Evolutionary conservation across 2,113 vertebrate species (phyloP).

Genomic region (Macquaria ambigua): DNA sequence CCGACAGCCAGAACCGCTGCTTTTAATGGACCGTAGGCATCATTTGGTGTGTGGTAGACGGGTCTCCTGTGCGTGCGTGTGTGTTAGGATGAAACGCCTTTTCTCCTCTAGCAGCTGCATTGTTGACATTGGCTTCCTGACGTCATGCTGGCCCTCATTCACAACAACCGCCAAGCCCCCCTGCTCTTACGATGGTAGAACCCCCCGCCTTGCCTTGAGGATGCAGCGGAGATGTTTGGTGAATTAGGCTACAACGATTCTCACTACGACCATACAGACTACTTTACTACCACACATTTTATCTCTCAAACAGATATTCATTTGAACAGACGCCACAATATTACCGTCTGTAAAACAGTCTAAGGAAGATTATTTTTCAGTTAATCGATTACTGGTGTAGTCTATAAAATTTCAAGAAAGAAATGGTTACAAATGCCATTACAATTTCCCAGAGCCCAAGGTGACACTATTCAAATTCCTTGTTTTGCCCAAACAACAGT

Average conservation of each 20-base stretch:
- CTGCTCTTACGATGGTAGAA: neutral
- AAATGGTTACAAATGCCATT: neutral
- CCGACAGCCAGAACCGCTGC: neutral
- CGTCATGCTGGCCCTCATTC: slow-evolving; percentile 82
- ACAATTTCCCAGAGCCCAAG: too few species aligned
- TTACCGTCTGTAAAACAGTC: neutral
- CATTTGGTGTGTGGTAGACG: slow-evolving; percentile 34
- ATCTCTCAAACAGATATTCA: neutral
- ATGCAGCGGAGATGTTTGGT: neutral
- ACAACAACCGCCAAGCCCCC: slow-evolving; percentile 68
- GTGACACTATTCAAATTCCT: too few species aligned
- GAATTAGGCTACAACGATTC: neutral
- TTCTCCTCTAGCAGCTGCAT: slow-evolving; percentile 78
- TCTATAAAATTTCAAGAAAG: neutral
- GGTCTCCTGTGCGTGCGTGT: slow-evolving; percentile 29
- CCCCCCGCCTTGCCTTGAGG: neutral
- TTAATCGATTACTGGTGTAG: neutral
- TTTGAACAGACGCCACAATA: neutral
- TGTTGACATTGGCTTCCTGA: slow-evolving; percentile 84
- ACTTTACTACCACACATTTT: neutral
- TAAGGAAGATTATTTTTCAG: too few species aligned
- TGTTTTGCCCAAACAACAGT: neutral
- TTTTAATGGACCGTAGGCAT: slow-evolving; percentile 18
- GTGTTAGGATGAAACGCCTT: slow-evolving; percentile 77
- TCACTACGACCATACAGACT: neutral